phyloP scores from a whole-genome alignment of 2,888 invertebrate species.

The Dascillus cervinus region DNA sequence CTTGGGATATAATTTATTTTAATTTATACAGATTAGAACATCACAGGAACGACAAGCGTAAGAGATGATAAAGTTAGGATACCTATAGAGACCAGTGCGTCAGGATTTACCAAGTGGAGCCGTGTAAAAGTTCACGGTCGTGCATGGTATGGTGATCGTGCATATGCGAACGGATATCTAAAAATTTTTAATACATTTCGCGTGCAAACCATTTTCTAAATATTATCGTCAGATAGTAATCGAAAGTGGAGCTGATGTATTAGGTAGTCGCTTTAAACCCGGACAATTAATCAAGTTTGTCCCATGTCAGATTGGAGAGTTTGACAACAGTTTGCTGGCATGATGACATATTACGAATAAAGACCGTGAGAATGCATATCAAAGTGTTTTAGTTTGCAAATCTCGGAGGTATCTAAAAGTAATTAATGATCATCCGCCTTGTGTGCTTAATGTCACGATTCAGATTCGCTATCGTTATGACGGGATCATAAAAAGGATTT shows the following conservation, averaged over 20 bases:
- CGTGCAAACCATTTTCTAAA: too few species aligned
- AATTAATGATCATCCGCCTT: constrained; percentile 15
- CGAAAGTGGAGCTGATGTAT: constrained; percentile 5
- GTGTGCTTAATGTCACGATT: constrained; percentile 11
- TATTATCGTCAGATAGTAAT: too few species aligned
- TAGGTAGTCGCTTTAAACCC: constrained; percentile 10
- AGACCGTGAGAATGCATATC: constrained; percentile 14
- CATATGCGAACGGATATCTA: too few species aligned
- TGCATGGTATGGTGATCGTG: constrained; percentile 12
- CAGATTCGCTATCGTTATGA: constrained; percentile 6
- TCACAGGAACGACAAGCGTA: constrained; percentile 15
- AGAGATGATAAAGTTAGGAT: constrained; percentile 15
- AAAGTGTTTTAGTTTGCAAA: constrained; percentile 10
- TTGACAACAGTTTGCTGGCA: constrained; percentile 12
- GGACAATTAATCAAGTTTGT: constrained; percentile 13
- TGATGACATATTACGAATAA: constrained; percentile 14
- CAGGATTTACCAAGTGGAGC: too few species aligned
- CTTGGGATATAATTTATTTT: constrained; percentile 16
- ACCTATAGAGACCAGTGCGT: constrained; percentile 14
- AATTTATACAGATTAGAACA: constrained; percentile 17
- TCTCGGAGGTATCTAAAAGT: constrained; percentile 12
- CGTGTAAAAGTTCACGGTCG: constrained; percentile 17
- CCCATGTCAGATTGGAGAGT: constrained; percentile 16
- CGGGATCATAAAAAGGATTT: constrained; percentile 6
- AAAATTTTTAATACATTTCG: too few species aligned